These are phyloP conservation scores for Thunnus albacares DNA, from an alignment of 2,797 vertebrate species.

Conservation along the genomic window DNA sequence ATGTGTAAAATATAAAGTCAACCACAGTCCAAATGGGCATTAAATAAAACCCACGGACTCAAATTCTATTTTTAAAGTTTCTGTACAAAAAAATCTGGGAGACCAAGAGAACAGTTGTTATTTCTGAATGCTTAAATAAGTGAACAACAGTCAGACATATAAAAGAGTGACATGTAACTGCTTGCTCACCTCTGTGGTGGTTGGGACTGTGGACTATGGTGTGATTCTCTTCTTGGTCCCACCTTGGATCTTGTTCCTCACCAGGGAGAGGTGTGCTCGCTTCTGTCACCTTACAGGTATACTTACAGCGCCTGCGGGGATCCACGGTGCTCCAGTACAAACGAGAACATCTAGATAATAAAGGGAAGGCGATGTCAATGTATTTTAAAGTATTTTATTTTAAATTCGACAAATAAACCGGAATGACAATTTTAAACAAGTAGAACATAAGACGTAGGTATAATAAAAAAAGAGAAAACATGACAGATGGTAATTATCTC, in stretches of 20 bases:
- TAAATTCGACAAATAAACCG: too few relatives aligned
- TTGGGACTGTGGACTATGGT: constrained; percentile 92
- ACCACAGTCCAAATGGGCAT: neutral
- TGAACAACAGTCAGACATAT: neutral
- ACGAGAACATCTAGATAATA: constrained; percentile 88
- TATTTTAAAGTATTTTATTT: too few relatives aligned
- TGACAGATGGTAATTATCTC: neutral
- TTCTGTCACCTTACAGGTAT: constrained; percentile 92
- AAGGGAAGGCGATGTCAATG: neutral
- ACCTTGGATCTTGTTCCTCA: constrained; percentile 80
- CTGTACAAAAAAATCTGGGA: neutral
- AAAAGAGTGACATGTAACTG: neutral
- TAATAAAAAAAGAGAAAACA: neutral
- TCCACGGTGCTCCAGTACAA: constrained; percentile 95
- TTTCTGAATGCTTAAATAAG: neutral
- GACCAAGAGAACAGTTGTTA: neutral
- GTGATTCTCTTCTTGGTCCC: constrained; percentile 89
- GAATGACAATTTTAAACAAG: neutral
- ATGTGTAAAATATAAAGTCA: neutral
- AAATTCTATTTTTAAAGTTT: neutral
- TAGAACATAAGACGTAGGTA: too few relatives aligned
- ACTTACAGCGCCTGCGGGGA: constrained; percentile 91
- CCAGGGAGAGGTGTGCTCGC: constrained; percentile 87
- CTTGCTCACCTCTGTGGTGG: constrained; percentile 77
- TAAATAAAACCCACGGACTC: neutral